Evolutionary conservation across 2,797 vertebrate genomes (phyloP), one percentile per base, ranked within the genome.

Genomic region (Picus viridis): DNA sequence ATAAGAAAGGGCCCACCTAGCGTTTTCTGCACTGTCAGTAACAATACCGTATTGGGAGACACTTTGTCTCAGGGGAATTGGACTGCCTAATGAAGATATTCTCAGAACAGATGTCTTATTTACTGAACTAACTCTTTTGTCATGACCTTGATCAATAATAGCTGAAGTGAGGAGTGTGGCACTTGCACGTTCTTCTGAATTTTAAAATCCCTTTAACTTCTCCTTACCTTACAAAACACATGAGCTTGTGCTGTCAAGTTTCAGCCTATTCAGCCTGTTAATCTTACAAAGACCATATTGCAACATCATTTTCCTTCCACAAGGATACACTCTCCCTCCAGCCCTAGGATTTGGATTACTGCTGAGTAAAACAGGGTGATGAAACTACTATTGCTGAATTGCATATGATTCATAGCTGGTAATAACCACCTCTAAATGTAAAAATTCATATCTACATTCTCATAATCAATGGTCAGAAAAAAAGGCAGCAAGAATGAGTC

Each of bases 391-490:
- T 54, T 95, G 80, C 61, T 95, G 95, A 94, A 89, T 34, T 87
- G 81, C 12, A 0, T 30, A 53, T 95, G 95, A 94, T 94, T 94
- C 92, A 92, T 47, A 47, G 74, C 9, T 76, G 63, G 78, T 89
- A 96, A 95, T 91, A 96, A 79, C 69, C 58, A 90, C 63, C 54
- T 91, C 63, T 67, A 92, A 94, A 91, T 64, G 70, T 76, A 95
- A 93, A 84, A 84, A 86, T 78, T 93, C 62, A 67, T 75, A 92
- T 84, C 72, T 88, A 94, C 68, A 80, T 84, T 88, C 87, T 93
- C 87, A 91, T 88, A 86, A 93, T 90, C 89, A 94, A 95, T 83
- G 85, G 83, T 92, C 90, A 97, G 74, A 16, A 16, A 79, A 94
- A 89, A 88, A 94, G 78, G 83, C 75, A 92, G 72, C 27, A 95